Conservation (phyloP, 1,140 invertebrate species). For the Camponotus vicinus region DNA sequence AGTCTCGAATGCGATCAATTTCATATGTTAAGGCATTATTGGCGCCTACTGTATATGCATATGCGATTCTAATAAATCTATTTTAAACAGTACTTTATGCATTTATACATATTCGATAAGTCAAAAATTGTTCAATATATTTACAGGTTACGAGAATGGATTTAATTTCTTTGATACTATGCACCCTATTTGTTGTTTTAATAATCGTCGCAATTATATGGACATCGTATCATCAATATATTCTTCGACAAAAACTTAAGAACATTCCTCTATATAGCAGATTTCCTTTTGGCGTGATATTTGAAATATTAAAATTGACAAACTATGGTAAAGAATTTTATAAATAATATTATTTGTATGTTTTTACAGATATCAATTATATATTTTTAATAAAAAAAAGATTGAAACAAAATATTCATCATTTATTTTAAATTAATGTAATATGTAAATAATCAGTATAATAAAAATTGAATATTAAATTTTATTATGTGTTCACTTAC, state of each 20-base stretch:
- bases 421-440: neutral
- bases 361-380: neutral
- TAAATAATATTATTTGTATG: conserved; percentile 55
- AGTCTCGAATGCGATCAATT: no score
- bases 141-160: conserved; percentile 42
- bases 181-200: conserved; percentile 7
- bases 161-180: conserved; percentile 21
- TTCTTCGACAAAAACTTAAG: conserved; percentile 56
- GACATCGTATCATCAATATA: conserved; percentile 36
- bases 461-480: neutral
- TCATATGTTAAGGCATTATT: no score
- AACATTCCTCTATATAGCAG: conserved; percentile 58
- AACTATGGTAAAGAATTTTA: conserved; percentile 80
- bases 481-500: neutral
- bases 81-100: neutral
- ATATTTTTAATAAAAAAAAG: neutral
- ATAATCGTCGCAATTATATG: conserved; percentile 9
- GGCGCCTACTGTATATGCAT: neutral
- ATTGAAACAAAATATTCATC: conserved; percentile 4
- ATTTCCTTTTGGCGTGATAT: conserved; percentile 65
- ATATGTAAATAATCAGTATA: neutral
- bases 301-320: conserved; percentile 35
- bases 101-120: no score
- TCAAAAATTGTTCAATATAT: neutral
- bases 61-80: neutral